Evolutionary conservation across 2,888 invertebrate species (phyloP), one percentile per base, ranked within the genome.

Genomic region (Eupithecia vulgata): DNA sequence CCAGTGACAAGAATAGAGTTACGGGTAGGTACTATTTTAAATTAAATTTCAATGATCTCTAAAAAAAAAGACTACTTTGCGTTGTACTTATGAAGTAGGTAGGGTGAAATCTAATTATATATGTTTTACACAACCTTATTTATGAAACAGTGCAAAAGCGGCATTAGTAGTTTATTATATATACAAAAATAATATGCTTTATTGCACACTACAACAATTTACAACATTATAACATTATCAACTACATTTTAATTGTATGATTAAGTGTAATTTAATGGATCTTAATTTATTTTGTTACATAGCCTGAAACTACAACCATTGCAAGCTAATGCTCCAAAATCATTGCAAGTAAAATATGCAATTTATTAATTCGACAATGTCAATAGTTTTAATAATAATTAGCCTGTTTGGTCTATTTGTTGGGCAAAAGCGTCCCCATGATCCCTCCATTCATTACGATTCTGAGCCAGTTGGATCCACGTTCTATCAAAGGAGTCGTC

Each of bases 21-120:
- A 80, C 83, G 82, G 92, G 93, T 93, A 82, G 85, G 92, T 92
- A 86, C 76, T 81, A 72, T 72, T 75, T 68, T 35, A 61, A 34
- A 67, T 66, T 35, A 42, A 57, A 25, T 52, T 25, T n/a, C 3
- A 52, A 21, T 52, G 3, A 8, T 10, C 3, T 7, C 8, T 52
- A 10, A 21, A 48, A 3, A 48, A 21, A 25, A 57, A 8, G 10
- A 45, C n/a, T 10, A 52, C 48, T 52, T 4, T 52, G 21, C n/a
- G 0, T 10, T 17, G 17, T n/a, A 17, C 2, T 1, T n/a, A 45
- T 17, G 42, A 45, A 5, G 7, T 48, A n/a, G 48, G 8, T 48
- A 1, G 10, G 21, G 3, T 52, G 3, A 21, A 21, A 21, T 52
- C 48, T n/a, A 21, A 52, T n/a, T n/a, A n/a, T 10, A 52, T 21